phyloP scores from a whole-genome alignment of 2,113 vertebrate species.

The Otolemur garnettii region DNA sequence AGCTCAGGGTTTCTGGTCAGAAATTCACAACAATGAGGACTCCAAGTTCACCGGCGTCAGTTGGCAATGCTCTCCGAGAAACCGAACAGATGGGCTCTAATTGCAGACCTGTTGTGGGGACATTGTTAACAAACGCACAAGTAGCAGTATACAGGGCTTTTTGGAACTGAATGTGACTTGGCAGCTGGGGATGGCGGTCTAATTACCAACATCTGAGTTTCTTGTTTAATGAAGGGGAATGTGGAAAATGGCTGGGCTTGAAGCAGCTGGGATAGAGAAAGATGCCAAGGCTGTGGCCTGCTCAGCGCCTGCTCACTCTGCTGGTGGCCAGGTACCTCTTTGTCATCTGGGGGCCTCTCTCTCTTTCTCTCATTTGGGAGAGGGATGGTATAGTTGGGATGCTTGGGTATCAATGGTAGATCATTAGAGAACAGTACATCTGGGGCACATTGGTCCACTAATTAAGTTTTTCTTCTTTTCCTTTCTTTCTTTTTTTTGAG shows the following conservation, averaged over 20 bases:
- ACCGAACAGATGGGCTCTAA: slow-evolving; percentile 89
- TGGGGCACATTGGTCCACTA: neutral
- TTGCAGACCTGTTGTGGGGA: slow-evolving; percentile 90
- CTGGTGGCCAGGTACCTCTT: neutral
- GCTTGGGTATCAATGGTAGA: neutral
- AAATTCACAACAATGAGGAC: slow-evolving; percentile 76
- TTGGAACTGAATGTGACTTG: slow-evolving; percentile 88
- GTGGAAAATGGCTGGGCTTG: slow-evolving; percentile 71
- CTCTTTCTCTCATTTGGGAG: neutral
- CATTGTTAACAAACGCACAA: slow-evolving; percentile 89
- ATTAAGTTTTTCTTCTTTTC: neutral
- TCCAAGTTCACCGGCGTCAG: slow-evolving; percentile 83
- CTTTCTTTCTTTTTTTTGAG: no score
- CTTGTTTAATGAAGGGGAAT: slow-evolving; percentile 86
- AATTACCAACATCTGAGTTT: slow-evolving; percentile 92
- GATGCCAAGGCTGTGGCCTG: neutral
- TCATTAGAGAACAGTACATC: accelerated
- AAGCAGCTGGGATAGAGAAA: slow-evolving; percentile 61
- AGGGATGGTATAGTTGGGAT: neutral
- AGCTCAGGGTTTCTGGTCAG: slow-evolving; percentile 69
- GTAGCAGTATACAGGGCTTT: slow-evolving; percentile 87
- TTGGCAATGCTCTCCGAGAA: slow-evolving; percentile 84
- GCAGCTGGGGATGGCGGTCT: slow-evolving; percentile 89
- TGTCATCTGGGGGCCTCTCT: neutral
- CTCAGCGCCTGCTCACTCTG: neutral